Conservation (phyloP, 53 echinoderm and acorn worm species). For the Paelopatides confundens region DNA sequence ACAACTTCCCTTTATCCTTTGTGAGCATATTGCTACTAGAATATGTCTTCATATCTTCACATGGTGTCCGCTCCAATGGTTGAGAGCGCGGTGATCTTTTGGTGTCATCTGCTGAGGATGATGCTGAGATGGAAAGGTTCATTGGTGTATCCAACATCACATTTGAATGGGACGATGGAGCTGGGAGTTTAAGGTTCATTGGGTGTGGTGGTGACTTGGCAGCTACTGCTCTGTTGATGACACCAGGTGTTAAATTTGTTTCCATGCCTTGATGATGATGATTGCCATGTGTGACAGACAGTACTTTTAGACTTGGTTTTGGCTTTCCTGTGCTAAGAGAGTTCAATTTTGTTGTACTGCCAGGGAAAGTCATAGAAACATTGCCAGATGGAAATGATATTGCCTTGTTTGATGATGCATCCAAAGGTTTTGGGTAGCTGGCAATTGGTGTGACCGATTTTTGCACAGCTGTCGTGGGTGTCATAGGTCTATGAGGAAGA, state of each 20-base stretch:
- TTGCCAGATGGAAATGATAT: not conserved
- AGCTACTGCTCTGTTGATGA: not conserved
- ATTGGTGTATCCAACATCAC: not conserved
- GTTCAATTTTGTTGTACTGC: not conserved
- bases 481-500: not conserved
- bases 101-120: not conserved
- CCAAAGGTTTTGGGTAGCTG: not conserved
- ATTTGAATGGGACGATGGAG: not conserved
- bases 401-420: not conserved
- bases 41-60: not conserved
- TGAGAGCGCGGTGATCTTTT: not conserved
- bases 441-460: not conserved
- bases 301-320: not conserved
- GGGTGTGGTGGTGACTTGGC: not conserved
- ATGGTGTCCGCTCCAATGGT: not conserved
- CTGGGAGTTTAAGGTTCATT: not conserved
- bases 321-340: not conserved
- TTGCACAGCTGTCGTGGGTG: not conserved
- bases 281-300: not conserved
- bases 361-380: slow-evolving; percentile 20
- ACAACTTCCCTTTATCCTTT: slow-evolving; percentile 1
- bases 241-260: not conserved
- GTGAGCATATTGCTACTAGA: slow-evolving; percentile 25
- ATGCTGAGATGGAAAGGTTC: not conserved
- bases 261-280: not conserved